Evolutionary conservation across 2,113 vertebrate genomes (phyloP), one percentile per base, ranked within the genome.

Genomic region (Psettodes erumei): DNA sequence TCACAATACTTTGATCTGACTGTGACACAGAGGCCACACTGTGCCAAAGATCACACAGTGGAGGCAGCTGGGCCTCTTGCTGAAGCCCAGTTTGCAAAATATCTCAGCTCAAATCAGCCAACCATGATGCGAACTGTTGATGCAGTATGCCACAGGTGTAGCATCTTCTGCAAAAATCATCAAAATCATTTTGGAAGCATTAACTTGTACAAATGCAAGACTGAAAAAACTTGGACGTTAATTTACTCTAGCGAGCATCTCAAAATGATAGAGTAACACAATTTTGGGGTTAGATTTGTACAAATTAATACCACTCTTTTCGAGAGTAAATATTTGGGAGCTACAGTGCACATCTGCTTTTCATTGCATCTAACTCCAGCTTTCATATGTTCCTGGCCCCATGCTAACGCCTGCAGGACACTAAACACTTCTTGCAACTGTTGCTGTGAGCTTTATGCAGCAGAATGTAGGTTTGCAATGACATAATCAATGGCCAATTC

Each of bases 311-410:
- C 40, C 63, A 58, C 27, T 72, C 27, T 65, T 55, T 40, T 64
- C 23, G 59, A 19, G 50, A 18, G 40, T 79, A 86, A 87, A 84
- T 81, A 86, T 84, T 75, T 87, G 47, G 43, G 3, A 67, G 15
- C 42, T 69, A 1, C 56, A 65, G 47, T 23, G 33, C 27, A 84
- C 86, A 87, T 88, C 81, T 89, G 88, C 16, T 79, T 66, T 60
- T 79, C 42, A 7, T 87, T 60, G 42, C 35, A 16, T 51, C 23
- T 43, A 69, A 30, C 50, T 47, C 3, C 63, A 18, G 37, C 23
- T 50, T 48, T 55, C 43, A 60, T 18, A 32, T 23, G 40, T 11
- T 30, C n/a, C 40, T 48, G 51, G 33, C 33, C 16, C 37, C 5
- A 45, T 13, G 16, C 58, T 48, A 33, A 65, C 27, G 33, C 27